Evolutionary conservation across 2,797 vertebrate genomes (phyloP).

Genomic region (Knipowitschia caucasica): DNA sequence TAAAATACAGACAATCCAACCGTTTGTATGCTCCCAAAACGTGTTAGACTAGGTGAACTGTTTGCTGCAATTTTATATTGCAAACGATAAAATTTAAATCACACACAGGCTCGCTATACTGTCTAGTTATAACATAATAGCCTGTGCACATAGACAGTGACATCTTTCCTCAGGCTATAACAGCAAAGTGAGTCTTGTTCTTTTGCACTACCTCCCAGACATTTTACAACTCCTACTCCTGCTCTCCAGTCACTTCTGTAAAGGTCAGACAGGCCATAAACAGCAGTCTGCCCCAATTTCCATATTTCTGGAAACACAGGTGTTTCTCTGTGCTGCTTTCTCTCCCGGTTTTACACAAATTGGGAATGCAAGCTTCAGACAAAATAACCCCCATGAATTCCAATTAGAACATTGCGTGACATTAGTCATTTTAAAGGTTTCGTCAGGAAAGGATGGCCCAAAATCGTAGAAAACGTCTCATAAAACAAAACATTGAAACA

Average conservation of each 20-base stretch:
- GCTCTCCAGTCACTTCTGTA: conserved; percentile 35
- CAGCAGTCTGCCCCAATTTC: conserved; percentile 53
- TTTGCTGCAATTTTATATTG: too few relatives aligned
- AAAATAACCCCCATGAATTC: conserved; percentile 46
- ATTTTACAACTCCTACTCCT: conserved; percentile 12
- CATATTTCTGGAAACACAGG: conserved; percentile 63
- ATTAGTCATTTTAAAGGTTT: conserved; percentile 72
- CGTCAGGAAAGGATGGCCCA: conserved; percentile 58
- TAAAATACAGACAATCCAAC: too few relatives aligned
- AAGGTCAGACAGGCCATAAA: conserved; percentile 38
- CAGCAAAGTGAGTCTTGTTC: conserved; percentile 15
- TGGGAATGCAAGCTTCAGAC: conserved; percentile 21
- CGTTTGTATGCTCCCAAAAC: too few relatives aligned
- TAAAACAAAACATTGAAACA: conserved; percentile 44
- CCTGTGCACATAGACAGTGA: background rate
- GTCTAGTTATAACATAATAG: background rate
- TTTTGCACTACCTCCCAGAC: conserved; percentile 7
- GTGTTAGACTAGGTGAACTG: too few relatives aligned
- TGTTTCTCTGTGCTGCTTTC: conserved; percentile 44
- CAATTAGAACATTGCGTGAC: conserved; percentile 73
- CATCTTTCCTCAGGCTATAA: background rate
- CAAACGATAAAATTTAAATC: background rate
- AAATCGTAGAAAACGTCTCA: conserved; percentile 47
- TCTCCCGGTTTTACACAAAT: conserved; percentile 22
- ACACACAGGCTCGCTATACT: background rate